A percentile compares a stretch with the other conserved stretches of the same genome.
Evolutionary conservation across 2,797 vertebrate genomes (phyloP).

Genomic region (Erethizon dorsatum): DNA sequence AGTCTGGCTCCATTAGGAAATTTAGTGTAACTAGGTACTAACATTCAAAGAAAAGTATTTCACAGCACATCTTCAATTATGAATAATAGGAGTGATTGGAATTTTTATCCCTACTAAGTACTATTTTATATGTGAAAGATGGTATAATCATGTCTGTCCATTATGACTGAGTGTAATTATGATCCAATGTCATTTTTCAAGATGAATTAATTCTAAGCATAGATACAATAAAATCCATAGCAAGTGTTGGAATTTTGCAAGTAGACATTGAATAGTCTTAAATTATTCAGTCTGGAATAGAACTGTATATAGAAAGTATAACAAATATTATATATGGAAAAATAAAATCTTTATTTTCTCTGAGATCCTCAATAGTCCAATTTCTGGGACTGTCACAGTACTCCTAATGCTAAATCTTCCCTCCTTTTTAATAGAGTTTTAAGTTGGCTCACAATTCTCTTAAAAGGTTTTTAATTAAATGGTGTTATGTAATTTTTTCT

Average conservation of each 20-base stretch:
- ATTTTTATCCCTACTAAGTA: background rate
- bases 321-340: background rate
- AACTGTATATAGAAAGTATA: background rate
- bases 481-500: too few species aligned
- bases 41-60: background rate
- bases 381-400: background rate
- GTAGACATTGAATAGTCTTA: background rate
- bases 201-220: background rate
- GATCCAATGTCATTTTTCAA: background rate
- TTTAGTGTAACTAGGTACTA: background rate
- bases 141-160: background rate
- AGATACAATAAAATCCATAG: background rate
- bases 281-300: background rate
- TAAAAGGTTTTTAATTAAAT: background rate
- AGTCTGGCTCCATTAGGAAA: background rate
- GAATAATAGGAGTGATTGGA: background rate
- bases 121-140: background rate
- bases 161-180: background rate
- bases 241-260: background rate
- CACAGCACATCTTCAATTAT: background rate
- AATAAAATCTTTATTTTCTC: background rate
- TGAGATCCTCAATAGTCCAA: background rate
- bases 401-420: background rate
- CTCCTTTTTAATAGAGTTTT: background rate
- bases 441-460: background rate